Base-by-base conservation (phyloP, 2,797 vertebrate genomes). In the Tarsius wallacei region DNA sequence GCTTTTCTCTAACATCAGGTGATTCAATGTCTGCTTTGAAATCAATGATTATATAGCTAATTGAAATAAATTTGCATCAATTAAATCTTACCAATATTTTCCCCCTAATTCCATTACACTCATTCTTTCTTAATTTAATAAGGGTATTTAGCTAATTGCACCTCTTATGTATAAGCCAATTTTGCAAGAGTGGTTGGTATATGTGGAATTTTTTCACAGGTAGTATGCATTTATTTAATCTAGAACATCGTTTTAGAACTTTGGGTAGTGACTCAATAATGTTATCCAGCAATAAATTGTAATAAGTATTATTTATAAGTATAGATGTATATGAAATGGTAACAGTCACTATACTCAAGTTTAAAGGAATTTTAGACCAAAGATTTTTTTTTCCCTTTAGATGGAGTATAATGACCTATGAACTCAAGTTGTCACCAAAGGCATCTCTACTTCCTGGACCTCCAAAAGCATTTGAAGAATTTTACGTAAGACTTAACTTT, bases 381-480 rank as follows among this genome's bases (percentile, higher is more conserved):
- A 86, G 8, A 51, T n/a, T n/a, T 90, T 95, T 93, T 66, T 36
- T 88, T 98, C 93, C 96, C 97, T 98, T 97, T 96, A 99, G 99
- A 98, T 99, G 99, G 99, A 99, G 99, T 98, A 99, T 99, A 99
- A 99, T 99, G 99, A 99, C 99, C 6, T 99, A 99, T 96, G 99
- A 99, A 98, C 99, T 99, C 95, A 99, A 99, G 99, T 99, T 99
- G 98, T 99, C 99, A 87, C 98, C 99, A 93, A 99, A 99, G 98
- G 98, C 99, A 78, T 98, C 99, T 98, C 99, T 99, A 98, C 99
- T 99, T 98, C 99, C 99, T 33, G 98, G 99, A 97, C 99, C 99
- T 88, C 98, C 99, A 42, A 99, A 99, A 97, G 98, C 99, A 31
- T 98, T 99, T 1, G 99, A 99, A 83, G 99, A 99, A 96, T 99